These are phyloP conservation scores for Bergia puertoricense DNA, from an alignment of 92 coral and sea anemone species.

Conservation along the genomic window DNA sequence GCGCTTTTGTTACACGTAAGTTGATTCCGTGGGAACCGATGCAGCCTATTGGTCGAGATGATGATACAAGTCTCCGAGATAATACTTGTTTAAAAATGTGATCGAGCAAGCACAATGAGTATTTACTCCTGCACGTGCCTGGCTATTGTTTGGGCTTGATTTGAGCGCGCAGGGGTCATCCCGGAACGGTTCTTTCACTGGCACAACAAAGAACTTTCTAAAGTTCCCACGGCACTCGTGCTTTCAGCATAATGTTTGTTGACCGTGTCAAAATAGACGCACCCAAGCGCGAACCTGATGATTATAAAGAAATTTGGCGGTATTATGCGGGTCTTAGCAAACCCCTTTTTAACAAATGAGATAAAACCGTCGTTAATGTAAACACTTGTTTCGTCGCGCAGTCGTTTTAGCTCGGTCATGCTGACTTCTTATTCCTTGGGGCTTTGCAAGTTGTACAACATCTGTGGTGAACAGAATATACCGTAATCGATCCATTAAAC, in stretches of 20 bases:
- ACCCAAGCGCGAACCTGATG: conserved; percentile 13
- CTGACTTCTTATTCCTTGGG: neutral
- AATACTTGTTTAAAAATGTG: conserved; percentile 67
- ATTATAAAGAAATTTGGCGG: conserved; percentile 10
- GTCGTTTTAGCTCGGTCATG: neutral
- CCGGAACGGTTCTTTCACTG: conserved; percentile 48
- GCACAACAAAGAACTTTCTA: conserved; percentile 62
- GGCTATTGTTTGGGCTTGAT: conserved; percentile 61
- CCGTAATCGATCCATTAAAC: too few relatives aligned
- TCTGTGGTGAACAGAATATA: too few relatives aligned
- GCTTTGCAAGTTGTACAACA: neutral
- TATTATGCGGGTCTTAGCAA: neutral
- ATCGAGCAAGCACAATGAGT: conserved; percentile 60
- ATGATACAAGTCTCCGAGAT: conserved; percentile 49
- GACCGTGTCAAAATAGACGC: conserved; percentile 13
- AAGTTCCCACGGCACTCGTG: conserved; percentile 81
- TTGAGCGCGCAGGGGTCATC: conserved; percentile 48
- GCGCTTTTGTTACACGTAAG: conserved; percentile 56
- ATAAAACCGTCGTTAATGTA: neutral
- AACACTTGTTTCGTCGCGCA: neutral
- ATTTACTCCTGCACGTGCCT: conserved; percentile 78
- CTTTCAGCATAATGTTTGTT: conserved; percentile 36
- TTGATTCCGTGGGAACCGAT: conserved; percentile 87
- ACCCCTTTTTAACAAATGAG: neutral
- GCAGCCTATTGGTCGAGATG: conserved; percentile 57